A percentile compares a stretch with the other conserved stretches of the same genome.
Evolutionary conservation across 2,113 vertebrate species (phyloP).

Genomic region (Haplotaxodon microlepis): DNA sequence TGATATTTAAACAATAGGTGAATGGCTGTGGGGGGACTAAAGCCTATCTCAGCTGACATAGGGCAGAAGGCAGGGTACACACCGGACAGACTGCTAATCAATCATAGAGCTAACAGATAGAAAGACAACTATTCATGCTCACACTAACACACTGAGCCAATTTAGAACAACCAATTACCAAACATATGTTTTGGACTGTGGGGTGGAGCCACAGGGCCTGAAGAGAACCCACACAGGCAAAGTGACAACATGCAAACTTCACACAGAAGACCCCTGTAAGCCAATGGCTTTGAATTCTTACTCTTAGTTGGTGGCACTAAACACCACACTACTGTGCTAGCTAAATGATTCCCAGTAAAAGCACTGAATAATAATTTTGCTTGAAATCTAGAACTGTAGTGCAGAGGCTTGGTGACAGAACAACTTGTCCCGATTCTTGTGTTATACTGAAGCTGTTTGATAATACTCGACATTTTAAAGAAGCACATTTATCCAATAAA

Average conservation of each 20-base stretch:
- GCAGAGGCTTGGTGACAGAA: neutral
- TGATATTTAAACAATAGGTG: neutral
- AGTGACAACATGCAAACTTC: neutral
- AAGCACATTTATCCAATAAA: neutral
- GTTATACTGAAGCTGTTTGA: neutral
- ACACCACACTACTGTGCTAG: neutral
- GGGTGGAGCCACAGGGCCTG: neutral
- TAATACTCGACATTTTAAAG: neutral
- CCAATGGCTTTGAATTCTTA: neutral
- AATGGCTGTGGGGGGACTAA: neutral
- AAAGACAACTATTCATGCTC: neutral
- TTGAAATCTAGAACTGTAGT: neutral
- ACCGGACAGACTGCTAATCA: neutral
- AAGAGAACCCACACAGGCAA: neutral
- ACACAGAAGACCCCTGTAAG: neutral
- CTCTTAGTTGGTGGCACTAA: neutral
- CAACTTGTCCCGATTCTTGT: neutral
- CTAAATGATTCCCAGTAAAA: neutral
- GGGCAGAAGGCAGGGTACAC: neutral
- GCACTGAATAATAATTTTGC: neutral
- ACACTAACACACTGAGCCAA: neutral
- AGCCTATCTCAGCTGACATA: neutral
- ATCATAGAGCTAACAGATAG: neutral
- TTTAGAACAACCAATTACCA: neutral
- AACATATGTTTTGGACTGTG: neutral